Percentiles rank a stretch among this genome's conserved stretches.
These are phyloP conservation scores for Drosophila rufa DNA, from an alignment of 1,140 invertebrate genomes.

Conservation along the genomic window DNA sequence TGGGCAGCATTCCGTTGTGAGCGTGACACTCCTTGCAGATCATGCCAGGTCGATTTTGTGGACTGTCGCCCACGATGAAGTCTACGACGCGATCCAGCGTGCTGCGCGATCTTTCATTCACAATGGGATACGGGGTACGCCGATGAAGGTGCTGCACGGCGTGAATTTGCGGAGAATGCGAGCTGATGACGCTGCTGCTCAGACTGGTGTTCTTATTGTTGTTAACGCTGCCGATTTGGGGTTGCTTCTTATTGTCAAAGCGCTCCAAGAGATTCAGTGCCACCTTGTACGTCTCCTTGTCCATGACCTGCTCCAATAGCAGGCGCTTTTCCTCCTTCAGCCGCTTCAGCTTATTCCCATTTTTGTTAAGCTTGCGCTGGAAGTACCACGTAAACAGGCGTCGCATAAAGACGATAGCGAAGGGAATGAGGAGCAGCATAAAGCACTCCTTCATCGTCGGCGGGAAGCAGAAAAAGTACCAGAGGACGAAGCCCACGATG, in stretches of 20 bases:
- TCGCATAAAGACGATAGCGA: slow-evolving; percentile 92
- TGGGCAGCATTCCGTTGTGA: slow-evolving; percentile 99
- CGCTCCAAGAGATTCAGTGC: slow-evolving; percentile 78
- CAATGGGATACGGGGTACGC: slow-evolving; percentile 79
- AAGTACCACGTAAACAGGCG: slow-evolving; percentile 95
- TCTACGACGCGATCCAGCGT: slow-evolving; percentile 96
- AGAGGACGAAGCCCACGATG: slow-evolving; percentile 89
- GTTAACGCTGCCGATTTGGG: slow-evolving; percentile 54
- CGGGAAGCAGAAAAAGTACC: slow-evolving; percentile 93
- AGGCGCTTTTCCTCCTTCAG: slow-evolving; percentile 93
- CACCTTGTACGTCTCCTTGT: slow-evolving; percentile 97
- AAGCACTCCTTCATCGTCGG: slow-evolving; percentile 89
- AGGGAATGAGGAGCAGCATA: slow-evolving; percentile 90
- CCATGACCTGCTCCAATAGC: slow-evolving; percentile 97
- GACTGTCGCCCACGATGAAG: slow-evolving; percentile 97
- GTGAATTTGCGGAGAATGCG: slow-evolving; percentile 27
- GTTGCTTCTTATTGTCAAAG: slow-evolving; percentile 71
- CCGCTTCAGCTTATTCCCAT: slow-evolving; percentile 90
- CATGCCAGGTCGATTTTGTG: slow-evolving; percentile 96
- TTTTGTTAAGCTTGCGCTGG: slow-evolving; percentile 92
- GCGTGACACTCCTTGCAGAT: slow-evolving; percentile 95
- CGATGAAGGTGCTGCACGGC: slow-evolving; percentile 73
- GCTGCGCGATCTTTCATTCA: slow-evolving; percentile 86
- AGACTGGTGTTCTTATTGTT: slow-evolving; percentile 83
- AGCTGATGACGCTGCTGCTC: slow-evolving; percentile 79